Evolutionary conservation across 1,140 invertebrate genomes (phyloP).

Genomic region (Medauroidea extradentata): DNA sequence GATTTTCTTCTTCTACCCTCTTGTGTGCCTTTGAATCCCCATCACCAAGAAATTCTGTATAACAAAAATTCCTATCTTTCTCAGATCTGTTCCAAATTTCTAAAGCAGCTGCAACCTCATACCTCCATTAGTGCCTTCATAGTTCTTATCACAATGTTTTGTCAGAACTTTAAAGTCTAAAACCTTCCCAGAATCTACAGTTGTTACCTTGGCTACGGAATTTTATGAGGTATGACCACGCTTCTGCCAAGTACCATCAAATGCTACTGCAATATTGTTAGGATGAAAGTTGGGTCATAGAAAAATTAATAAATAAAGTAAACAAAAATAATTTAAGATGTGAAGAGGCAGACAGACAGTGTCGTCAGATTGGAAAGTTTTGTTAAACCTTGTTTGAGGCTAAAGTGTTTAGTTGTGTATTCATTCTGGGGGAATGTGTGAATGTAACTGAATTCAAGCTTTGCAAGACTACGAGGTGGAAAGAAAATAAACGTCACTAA

Average conservation of each 20-base stretch:
- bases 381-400: too few species aligned
- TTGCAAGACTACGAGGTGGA: too few species aligned
- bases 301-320: too few species aligned
- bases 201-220: conserved; percentile 5
- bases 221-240: conserved; percentile 7
- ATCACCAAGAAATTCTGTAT: conserved; percentile 6
- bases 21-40: conserved; percentile 3
- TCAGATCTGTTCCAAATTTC: too few species aligned
- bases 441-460: too few species aligned
- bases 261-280: conserved; percentile 6
- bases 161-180: conserved; percentile 8
- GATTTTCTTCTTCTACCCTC: background rate
- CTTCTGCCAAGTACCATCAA: conserved; percentile 18
- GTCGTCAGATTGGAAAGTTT: too few species aligned
- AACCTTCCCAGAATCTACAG: conserved; percentile 11
- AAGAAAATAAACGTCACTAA: too few species aligned
- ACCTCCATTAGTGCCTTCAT: conserved; percentile 11
- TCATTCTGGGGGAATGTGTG: too few species aligned
- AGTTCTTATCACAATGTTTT: conserved; percentile 13
- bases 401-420: too few species aligned
- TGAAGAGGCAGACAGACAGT: too few species aligned
- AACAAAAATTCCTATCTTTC: background rate
- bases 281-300: too few species aligned
- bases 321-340: too few species aligned
- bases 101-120: conserved; percentile 10